A percentile compares a stretch with the other conserved stretches of the same genome.
Conservation (phyloP, 2,113 vertebrate genomes). For the Tympanuchus pallidicinctus region DNA sequence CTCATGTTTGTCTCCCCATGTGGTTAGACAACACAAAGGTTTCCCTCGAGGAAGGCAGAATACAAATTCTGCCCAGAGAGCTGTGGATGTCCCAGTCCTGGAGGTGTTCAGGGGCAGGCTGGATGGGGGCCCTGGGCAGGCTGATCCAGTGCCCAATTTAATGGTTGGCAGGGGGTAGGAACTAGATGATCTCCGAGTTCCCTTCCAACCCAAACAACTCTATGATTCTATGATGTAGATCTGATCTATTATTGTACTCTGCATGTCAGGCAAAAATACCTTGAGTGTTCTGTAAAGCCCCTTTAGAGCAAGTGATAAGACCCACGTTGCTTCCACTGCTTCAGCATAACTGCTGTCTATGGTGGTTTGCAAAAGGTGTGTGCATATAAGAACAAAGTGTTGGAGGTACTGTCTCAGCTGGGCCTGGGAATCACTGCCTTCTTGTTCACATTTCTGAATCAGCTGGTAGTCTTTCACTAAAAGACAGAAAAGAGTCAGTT, state of each 20-base stretch:
- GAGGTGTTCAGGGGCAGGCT: too few species aligned
- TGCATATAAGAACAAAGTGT: constrained; percentile 90
- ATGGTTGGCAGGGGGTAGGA: background rate
- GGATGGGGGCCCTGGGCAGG: too few species aligned
- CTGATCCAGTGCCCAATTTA: too few species aligned
- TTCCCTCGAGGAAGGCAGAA: background rate
- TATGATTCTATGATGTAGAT: too few species aligned
- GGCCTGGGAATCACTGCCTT: constrained; percentile 57
- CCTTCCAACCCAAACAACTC: too few species aligned
- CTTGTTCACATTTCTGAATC: constrained; percentile 84
- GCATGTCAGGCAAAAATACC: constrained; percentile 64
- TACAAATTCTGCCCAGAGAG: background rate
- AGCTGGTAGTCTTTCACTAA: constrained; percentile 96
- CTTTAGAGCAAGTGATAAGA: constrained; percentile 92
- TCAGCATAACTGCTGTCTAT: constrained; percentile 86
- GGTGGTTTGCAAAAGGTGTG: constrained; percentile 87
- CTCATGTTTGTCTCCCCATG: background rate
- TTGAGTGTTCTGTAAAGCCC: constrained; percentile 94
- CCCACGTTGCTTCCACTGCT: constrained; percentile 95
- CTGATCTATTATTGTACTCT: background rate
- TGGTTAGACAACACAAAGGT: background rate
- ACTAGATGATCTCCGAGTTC: background rate
- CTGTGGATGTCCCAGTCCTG: too few species aligned
- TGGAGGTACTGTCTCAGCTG: constrained; percentile 88
- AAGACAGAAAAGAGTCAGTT: background rate